phyloP scores from a whole-genome alignment of 2,797 vertebrate genomes.

The Harpagifer antarcticus region DNA sequence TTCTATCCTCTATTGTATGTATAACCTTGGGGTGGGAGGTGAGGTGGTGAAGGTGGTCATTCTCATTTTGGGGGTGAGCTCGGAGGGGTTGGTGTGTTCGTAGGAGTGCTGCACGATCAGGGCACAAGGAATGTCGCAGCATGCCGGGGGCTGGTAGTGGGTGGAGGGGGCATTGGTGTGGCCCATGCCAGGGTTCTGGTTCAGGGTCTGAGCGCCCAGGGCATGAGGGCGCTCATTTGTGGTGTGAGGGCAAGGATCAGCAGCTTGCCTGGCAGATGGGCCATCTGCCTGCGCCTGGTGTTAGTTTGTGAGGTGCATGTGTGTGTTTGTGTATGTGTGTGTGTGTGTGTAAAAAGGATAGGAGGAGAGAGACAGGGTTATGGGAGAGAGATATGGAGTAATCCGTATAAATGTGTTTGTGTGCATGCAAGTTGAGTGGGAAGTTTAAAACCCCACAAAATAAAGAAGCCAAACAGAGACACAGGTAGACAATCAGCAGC shows the following conservation, averaged over 20 bases:
- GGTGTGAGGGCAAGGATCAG: conserved; percentile 70
- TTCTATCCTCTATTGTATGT: conserved; percentile 78
- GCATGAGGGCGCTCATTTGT: conserved; percentile 73
- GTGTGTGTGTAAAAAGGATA: conserved; percentile 30
- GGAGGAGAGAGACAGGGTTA: conserved; percentile 26
- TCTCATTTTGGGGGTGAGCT: conserved; percentile 83
- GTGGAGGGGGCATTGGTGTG: conserved; percentile 72
- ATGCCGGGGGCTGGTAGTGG: conserved; percentile 85
- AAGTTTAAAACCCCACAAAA: conserved; percentile 49
- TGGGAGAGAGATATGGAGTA: conserved; percentile 38
- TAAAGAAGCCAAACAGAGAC: conserved; percentile 55
- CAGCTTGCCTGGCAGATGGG: conserved; percentile 76
- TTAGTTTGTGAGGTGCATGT: conserved; percentile 32
- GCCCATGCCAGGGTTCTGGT: conserved; percentile 69
- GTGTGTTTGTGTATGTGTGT: conserved; percentile 22
- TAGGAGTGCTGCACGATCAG: conserved; percentile 83
- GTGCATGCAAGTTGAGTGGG: conserved; percentile 57
- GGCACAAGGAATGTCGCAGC: conserved; percentile 85
- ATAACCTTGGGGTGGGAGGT: conserved; percentile 84
- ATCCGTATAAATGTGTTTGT: conserved; percentile 56
- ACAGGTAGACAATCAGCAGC: conserved; percentile 59
- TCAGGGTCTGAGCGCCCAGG: conserved; percentile 71
- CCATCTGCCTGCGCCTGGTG: conserved; percentile 77
- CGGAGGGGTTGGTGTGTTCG: conserved; percentile 74
- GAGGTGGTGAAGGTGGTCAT: conserved; percentile 83